A percentile compares a stretch with the other conserved stretches of the same genome.
phyloP scores from a whole-genome alignment of 2,888 invertebrate species.

The Oscheius sp. region DNA sequence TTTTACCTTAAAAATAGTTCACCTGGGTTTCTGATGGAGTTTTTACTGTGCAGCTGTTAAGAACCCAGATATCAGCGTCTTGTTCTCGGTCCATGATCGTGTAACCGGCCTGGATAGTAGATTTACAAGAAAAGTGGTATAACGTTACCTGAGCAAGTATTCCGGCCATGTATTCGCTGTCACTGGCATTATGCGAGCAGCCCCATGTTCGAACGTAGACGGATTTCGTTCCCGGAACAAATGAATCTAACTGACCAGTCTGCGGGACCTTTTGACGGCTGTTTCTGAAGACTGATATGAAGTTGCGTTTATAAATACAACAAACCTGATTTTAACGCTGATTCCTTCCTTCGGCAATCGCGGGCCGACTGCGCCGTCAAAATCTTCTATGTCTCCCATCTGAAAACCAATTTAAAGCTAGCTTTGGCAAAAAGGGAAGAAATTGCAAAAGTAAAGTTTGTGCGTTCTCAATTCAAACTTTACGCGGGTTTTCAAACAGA shows the following conservation, averaged over 20 bases:
- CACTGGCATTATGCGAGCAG: slow-evolving; percentile 87
- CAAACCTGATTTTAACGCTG: slow-evolving; percentile 50
- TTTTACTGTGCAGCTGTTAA: slow-evolving; percentile 98
- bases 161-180: slow-evolving; percentile 98
- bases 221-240: slow-evolving; percentile 54
- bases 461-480: not conserved
- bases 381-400: slow-evolving; percentile 58
- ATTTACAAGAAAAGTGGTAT: not conserved
- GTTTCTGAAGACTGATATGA: slow-evolving; percentile 8
- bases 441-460: not conserved
- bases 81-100: slow-evolving; percentile 80
- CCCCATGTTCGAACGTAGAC: slow-evolving; percentile 68
- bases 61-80: slow-evolving; percentile 89
- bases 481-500: not conserved
- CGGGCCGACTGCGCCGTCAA: slow-evolving; percentile 37
- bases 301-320: not conserved
- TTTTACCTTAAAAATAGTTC: not conserved
- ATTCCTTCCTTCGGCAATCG: slow-evolving; percentile 39
- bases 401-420: not conserved
- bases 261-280: slow-evolving; percentile 28
- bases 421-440: not conserved
- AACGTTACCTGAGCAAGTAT: slow-evolving; percentile 80
- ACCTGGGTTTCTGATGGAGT: slow-evolving; percentile 85
- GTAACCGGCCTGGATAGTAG: slow-evolving; percentile 58
- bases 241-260: slow-evolving; percentile 51